phyloP scores from a whole-genome alignment of 2,888 invertebrate genomes.

The Syrista parreyssii region DNA sequence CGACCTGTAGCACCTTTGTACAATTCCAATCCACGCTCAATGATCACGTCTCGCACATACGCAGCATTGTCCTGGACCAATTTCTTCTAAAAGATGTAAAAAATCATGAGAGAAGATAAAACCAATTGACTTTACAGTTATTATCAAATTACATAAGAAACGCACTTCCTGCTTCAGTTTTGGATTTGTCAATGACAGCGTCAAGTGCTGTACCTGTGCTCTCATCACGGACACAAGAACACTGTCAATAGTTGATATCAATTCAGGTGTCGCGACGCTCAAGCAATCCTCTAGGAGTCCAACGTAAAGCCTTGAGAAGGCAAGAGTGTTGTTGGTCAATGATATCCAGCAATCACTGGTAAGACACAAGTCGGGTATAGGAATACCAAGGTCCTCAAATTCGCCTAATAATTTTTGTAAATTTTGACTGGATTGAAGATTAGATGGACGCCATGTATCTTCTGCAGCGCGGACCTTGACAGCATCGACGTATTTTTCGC shows the following conservation, averaged over 20 bases:
- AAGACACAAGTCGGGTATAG: slow-evolving; percentile 47
- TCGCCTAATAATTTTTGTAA: slow-evolving; percentile 52
- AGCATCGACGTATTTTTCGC: slow-evolving; percentile 85
- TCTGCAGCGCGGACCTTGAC: slow-evolving; percentile 81
- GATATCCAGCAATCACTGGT: slow-evolving; percentile 78
- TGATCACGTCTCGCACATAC: slow-evolving; percentile 72
- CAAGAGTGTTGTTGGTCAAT: slow-evolving; percentile 82
- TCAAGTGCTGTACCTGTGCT: slow-evolving; percentile 77
- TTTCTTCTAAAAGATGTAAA: slow-evolving; percentile 70
- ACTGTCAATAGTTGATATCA: slow-evolving; percentile 79
- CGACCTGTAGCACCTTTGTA: slow-evolving; percentile 57
- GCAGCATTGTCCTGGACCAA: slow-evolving; percentile 77
- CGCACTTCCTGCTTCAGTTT: slow-evolving; percentile 70
- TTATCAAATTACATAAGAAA: slow-evolving; percentile 16
- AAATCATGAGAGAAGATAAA: slow-evolving; percentile 60
- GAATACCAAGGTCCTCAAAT: slow-evolving; percentile 56
- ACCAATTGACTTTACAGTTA: slow-evolving; percentile 8
- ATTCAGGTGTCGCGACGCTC: slow-evolving; percentile 79
- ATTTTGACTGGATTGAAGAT: slow-evolving; percentile 75
- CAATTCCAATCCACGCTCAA: slow-evolving; percentile 58
- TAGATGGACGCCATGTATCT: slow-evolving; percentile 87
- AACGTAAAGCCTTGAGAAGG: slow-evolving; percentile 82
- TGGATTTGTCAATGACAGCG: slow-evolving; percentile 69
- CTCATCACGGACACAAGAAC: slow-evolving; percentile 80
- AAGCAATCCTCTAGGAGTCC: slow-evolving; percentile 82